Percentiles rank a stretch among this genome's conserved stretches.
Evolutionary conservation across 2,888 invertebrate genomes (phyloP).

Genomic region (Leptura quadrifasciata): DNA sequence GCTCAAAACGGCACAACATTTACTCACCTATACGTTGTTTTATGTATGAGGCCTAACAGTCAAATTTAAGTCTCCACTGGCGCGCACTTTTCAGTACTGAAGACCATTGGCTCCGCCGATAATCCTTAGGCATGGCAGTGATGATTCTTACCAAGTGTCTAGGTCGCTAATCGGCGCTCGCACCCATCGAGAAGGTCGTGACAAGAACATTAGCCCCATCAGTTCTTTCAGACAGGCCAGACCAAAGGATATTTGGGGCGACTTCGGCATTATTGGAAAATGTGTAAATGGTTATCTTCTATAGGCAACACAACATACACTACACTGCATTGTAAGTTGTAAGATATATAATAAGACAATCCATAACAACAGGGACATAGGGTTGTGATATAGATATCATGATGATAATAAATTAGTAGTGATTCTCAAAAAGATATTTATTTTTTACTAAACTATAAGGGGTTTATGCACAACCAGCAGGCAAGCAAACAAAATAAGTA

Average conservation of each 20-base stretch:
- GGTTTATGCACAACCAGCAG: too few species aligned
- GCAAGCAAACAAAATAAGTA: too few species aligned
- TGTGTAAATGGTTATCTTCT: not conserved
- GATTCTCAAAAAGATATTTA: too few species aligned
- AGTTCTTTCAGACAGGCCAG: not conserved
- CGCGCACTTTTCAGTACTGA: slow-evolving; percentile 56
- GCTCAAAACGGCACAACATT: slow-evolving; percentile 29
- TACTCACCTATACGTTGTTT: slow-evolving; percentile 48
- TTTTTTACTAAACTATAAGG: too few species aligned
- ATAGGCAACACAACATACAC: not conserved
- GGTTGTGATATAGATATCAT: too few species aligned
- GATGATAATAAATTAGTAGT: too few species aligned
- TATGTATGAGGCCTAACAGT: slow-evolving; percentile 43
- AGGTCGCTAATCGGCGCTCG: slow-evolving; percentile 52
- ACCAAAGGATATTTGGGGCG: slow-evolving; percentile 13
- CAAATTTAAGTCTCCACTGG: slow-evolving; percentile 50
- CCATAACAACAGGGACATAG: too few species aligned
- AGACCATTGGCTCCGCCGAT: slow-evolving; percentile 45
- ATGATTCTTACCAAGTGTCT: slow-evolving; percentile 53
- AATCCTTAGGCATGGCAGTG: slow-evolving; percentile 32
- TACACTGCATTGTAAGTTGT: not conserved
- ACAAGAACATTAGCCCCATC: slow-evolving; percentile 54
- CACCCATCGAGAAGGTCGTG: slow-evolving; percentile 56
- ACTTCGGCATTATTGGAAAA: not conserved
- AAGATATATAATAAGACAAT: too few species aligned